These are phyloP conservation scores for Alviniconcha strummeri DNA, from an alignment of 2,888 invertebrate genomes.

Conservation along the genomic window DNA sequence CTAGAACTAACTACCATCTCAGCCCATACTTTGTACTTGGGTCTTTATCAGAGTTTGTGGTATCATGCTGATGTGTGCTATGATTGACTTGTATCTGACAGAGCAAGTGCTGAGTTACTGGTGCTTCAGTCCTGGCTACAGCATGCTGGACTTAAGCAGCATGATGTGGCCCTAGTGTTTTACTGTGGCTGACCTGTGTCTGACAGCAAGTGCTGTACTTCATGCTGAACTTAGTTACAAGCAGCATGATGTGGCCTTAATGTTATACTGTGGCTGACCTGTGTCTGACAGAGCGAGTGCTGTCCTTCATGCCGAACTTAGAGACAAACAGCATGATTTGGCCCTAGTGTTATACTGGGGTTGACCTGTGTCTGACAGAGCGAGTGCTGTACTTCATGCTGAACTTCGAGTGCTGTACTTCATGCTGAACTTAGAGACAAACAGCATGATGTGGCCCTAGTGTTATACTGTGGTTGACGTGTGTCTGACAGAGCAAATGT, in stretches of 20 bases:
- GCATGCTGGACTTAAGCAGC: constrained; percentile 96
- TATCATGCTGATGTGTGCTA: too few species aligned
- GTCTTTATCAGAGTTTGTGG: too few species aligned
- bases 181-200: background rate
- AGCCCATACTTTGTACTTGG: too few species aligned
- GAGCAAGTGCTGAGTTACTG: constrained; percentile 86
- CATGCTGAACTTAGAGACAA: constrained; percentile 91
- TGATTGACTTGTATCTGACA: constrained; percentile 13
- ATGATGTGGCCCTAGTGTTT: too few species aligned
- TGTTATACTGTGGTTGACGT: too few species aligned
- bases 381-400: constrained; percentile 87
- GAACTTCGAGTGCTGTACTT: constrained; percentile 99
- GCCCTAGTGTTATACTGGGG: too few species aligned
- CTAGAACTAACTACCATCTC: too few species aligned
- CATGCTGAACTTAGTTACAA: constrained; percentile 86
- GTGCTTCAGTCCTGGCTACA: constrained; percentile 98
- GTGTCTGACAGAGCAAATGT: constrained; percentile 69
- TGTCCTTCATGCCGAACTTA: constrained; percentile 91
- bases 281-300: constrained; percentile 69
- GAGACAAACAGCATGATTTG: too few species aligned
- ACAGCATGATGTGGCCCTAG: too few species aligned
- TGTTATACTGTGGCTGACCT: background rate
- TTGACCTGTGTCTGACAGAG: constrained; percentile 35
- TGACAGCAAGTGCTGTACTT: constrained; percentile 82
- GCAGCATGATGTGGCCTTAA: too few species aligned